Percentiles rank a stretch among this genome's conserved stretches.
phyloP scores from a whole-genome alignment of 2,113 vertebrate species.

The Phalacrocorax aristotelis region DNA sequence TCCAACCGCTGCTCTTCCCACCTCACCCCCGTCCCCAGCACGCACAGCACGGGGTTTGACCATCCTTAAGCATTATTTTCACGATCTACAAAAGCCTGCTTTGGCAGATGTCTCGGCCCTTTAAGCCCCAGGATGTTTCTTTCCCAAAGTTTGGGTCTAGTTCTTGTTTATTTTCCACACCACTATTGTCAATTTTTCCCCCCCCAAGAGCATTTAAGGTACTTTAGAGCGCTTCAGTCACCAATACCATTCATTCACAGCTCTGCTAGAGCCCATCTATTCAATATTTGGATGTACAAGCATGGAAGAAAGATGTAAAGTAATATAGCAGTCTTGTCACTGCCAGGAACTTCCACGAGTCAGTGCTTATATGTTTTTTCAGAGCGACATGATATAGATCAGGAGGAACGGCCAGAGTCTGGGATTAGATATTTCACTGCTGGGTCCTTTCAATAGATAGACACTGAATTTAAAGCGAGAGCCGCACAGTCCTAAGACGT shows the following conservation, averaged over 20 bases:
- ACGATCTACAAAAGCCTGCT: neutral
- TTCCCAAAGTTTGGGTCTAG: neutral
- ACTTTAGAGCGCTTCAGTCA: neutral
- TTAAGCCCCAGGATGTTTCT: neutral
- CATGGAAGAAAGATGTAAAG: neutral
- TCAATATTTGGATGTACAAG: neutral
- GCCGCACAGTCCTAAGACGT: accelerated
- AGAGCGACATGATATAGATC: neutral
- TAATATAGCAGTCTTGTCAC: neutral
- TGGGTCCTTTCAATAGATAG: neutral
- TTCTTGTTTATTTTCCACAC: neutral
- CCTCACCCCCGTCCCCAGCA: neutral
- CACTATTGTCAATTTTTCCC: accelerated
- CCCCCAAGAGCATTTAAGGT: neutral
- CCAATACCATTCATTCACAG: neutral
- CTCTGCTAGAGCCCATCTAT: neutral
- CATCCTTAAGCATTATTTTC: neutral
- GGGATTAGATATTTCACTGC: neutral
- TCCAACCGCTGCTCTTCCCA: neutral
- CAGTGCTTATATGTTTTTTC: neutral
- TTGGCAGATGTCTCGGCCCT: neutral
- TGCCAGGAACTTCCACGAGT: neutral
- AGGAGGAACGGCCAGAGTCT: neutral
- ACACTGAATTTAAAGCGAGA: neutral
- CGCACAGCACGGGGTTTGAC: accelerated